Base-by-base conservation (phyloP, 2,113 vertebrate genomes). In the Cromileptes altivelis region DNA sequence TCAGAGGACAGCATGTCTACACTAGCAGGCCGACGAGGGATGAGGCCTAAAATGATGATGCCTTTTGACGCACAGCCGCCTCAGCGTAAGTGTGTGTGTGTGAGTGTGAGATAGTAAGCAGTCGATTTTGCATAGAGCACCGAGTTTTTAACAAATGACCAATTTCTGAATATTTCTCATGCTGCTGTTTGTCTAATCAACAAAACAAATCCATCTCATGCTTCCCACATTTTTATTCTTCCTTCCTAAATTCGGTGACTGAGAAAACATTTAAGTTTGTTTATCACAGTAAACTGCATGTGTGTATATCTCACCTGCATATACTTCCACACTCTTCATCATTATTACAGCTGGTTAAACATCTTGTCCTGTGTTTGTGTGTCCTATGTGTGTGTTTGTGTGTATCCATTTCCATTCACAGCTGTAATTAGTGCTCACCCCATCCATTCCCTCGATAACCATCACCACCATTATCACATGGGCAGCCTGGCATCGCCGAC, bases 41-140 rank as follows among this genome's bases (percentile, higher is more conserved):
- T 99, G 97, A 97, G 98, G 91, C 98, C 98, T 93, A 99, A 99
- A 97, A 99, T 99, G 97, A 99, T 99, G 98, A 98, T 99, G 98
- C 98, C 98, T 68, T 99, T 99, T 95, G 98, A 99, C 87, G 96
- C 97, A n/a, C 98, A 99, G 79, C 98, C 98, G 1, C 98, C 98
- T 90, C 98, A 99, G 94, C 98, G 98, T 99, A 97, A 98, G 98
- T 98, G 88, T 89, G 86, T 76, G 12, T n/a, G 23, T 80, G 87
- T 47, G 17, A 76, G 86, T 81, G 75, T 71, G 72, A 30, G 11
- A 23, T 11, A 52, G 52, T 23, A 10, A 69, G 64, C 14, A 58
- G 25, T 49, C 0, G 0, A 63, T 72, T 17, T 70, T 14, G 47
- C 52, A 65, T 37, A 37, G 3, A 64, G 12, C 37, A 21, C 47